Evolutionary conservation across 2,888 invertebrate genomes (phyloP), one percentile per base, ranked within the genome.

Genomic region (Synanthedon formicaeformis): DNA sequence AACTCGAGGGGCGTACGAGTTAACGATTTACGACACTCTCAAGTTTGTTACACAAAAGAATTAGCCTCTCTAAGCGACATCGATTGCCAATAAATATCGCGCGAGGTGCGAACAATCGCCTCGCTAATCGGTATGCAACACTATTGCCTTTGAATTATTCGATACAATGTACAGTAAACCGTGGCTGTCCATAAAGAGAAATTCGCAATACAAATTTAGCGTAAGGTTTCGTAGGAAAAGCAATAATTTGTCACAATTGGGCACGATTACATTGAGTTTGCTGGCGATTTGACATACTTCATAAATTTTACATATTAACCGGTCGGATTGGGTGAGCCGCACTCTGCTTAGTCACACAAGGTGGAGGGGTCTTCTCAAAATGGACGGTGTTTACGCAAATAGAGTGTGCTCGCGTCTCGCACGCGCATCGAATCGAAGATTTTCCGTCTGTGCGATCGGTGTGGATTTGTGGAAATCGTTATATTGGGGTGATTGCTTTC

Each of bases 231-330:
- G 76, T 81, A 80, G 83, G 83, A 86, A 84, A 86, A 85, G 85
- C 82, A 79, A 81, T 87, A 84, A 86, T 85, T 78, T 83, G 85
- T 85, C 82, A 82, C 84, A 85, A 85, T 86, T 85, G 86, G 83
- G 81, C 72, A 71, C 85, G 83, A 86, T 87, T 86, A 82, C 85
- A 85, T 84, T 75, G 81, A 85, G 78, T 81, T 77, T 73, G 81
- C 72, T 73, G 75, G 70, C 82, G 81, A 86, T 86, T 86, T 78
- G 84, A 77, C 85, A 86, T 85, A 85, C 78, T 69, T 84, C 85
- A 75, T 86, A 86, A 86, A 86, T 86, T 34, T 34, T 80, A 81
- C 71, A 63, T 63, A 66, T 65, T 71, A 74, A 71, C 67, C 81
- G 78, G 68, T 69, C 66, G 71, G 64, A 68, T 76, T 69, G 75